Percentiles rank a stretch among this genome's conserved stretches.
phyloP scores from a whole-genome alignment of 2,888 invertebrate genomes.

The Aelia acuminata region DNA sequence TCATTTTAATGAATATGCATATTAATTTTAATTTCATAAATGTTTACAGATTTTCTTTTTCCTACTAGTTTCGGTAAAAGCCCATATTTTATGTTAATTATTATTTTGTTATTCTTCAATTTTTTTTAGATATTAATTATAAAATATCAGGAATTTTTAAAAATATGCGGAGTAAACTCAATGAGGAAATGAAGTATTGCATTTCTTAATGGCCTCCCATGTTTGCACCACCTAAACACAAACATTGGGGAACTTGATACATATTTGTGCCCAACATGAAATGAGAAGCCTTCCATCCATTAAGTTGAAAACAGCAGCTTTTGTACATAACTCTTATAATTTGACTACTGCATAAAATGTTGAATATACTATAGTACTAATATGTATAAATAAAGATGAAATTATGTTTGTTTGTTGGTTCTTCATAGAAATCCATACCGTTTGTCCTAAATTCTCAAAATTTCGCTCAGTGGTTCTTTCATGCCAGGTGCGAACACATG shows the following conservation, averaged over 20 bases:
- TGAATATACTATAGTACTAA: too few species aligned
- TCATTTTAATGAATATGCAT: constrained; percentile 12
- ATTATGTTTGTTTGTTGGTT: too few species aligned
- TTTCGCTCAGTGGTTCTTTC: too few species aligned
- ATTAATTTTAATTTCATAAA: constrained; percentile 32
- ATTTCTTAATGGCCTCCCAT: background rate
- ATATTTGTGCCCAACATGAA: background rate
- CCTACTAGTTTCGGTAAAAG: background rate
- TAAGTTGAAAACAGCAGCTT: too few species aligned
- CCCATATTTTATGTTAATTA: background rate
- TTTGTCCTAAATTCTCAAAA: too few species aligned
- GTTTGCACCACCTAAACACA: background rate
- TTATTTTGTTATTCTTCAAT: background rate
- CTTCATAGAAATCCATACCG: too few species aligned
- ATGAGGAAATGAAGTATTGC: background rate
- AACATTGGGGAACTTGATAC: background rate
- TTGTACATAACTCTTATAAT: too few species aligned
- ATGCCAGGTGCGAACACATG: too few species aligned
- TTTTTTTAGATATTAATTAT: background rate
- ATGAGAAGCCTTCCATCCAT: too few species aligned
- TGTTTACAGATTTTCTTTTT: background rate
- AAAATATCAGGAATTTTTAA: background rate
- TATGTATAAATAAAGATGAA: too few species aligned
- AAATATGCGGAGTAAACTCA: background rate
- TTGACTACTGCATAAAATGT: too few species aligned